phyloP scores from a whole-genome alignment of 1,140 invertebrate genomes.

The Conopomorpha cramerella region DNA sequence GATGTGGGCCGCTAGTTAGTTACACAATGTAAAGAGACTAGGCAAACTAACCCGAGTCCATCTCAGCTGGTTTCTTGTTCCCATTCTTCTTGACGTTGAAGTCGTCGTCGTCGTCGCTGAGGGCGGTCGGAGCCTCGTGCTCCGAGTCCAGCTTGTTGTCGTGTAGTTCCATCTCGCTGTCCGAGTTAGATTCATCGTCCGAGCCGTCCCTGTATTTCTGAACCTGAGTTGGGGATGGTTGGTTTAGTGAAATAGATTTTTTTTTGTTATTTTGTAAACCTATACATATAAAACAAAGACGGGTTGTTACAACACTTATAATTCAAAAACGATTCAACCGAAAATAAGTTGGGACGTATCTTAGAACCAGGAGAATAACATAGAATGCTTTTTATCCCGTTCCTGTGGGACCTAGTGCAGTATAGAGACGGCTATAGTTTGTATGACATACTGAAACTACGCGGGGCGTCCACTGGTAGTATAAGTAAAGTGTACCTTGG shows the following conservation, averaged over 20 bases:
- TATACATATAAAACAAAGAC: neutral
- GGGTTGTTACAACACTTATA: neutral
- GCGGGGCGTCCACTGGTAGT: no score
- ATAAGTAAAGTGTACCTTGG: constrained; percentile 54
- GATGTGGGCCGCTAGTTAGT: no score
- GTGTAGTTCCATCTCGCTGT: constrained; percentile 40
- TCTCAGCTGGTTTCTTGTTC: constrained; percentile 41
- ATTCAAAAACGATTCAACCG: no score
- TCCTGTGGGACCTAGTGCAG: no score
- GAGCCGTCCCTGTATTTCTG: constrained; percentile 49
- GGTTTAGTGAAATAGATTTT: neutral
- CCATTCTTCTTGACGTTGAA: constrained; percentile 35
- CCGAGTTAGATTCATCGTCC: constrained; percentile 23
- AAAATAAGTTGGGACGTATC: no score
- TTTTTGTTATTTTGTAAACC: neutral
- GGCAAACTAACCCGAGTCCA: constrained; percentile 39
- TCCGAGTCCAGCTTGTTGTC: constrained; percentile 49
- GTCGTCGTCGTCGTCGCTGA: constrained; percentile 34
- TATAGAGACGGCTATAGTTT: no score
- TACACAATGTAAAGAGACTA: neutral
- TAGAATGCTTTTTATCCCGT: no score
- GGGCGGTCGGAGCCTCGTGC: constrained; percentile 19
- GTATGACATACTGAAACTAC: no score
- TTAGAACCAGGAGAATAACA: no score
- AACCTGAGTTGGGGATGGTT: constrained; percentile 17